Evolutionary conservation across 2,888 invertebrate genomes (phyloP).

Genomic region (Caenorhabditis plicata): DNA sequence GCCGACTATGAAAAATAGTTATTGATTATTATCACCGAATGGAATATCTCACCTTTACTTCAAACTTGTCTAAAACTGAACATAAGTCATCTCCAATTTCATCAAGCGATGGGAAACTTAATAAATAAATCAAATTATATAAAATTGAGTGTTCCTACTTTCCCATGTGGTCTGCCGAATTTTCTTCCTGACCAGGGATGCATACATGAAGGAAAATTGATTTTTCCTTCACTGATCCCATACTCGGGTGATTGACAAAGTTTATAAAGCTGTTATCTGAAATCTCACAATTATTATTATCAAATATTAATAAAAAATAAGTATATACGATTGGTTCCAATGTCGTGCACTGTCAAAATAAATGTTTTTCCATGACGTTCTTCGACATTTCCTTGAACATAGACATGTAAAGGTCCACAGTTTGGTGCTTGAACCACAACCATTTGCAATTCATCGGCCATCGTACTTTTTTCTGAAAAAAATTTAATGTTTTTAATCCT

Average conservation of each 20-base stretch:
- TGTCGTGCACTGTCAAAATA: constrained; percentile 84
- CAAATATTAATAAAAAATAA: neutral
- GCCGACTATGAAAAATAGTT: constrained; percentile 71
- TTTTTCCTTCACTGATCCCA: constrained; percentile 81
- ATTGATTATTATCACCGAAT: neutral
- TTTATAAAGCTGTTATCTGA: constrained; percentile 80
- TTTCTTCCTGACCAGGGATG: constrained; percentile 83
- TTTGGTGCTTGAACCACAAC: constrained; percentile 47
- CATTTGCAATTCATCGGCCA: constrained; percentile 41
- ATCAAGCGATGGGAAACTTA: constrained; percentile 79
- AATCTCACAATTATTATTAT: constrained; percentile 39
- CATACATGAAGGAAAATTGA: constrained; percentile 81
- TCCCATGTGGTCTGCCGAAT: constrained; percentile 70
- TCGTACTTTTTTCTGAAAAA: too few relatives aligned
- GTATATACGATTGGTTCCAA: constrained; percentile 74
- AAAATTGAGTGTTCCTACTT: constrained; percentile 33
- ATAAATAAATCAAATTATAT: constrained; percentile 4
- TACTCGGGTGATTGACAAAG: constrained; percentile 80
- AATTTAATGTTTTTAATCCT: too few relatives aligned
- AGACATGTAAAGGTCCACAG: constrained; percentile 45
- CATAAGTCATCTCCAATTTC: constrained; percentile 80
- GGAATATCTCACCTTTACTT: constrained; percentile 70
- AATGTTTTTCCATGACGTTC: constrained; percentile 74
- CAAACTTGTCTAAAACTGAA: constrained; percentile 80
- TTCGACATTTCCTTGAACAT: constrained; percentile 51